Percentiles rank a stretch among this genome's conserved stretches.
Conservation (phyloP, 2,888 invertebrate genomes). For the Andrena dorsata region DNA sequence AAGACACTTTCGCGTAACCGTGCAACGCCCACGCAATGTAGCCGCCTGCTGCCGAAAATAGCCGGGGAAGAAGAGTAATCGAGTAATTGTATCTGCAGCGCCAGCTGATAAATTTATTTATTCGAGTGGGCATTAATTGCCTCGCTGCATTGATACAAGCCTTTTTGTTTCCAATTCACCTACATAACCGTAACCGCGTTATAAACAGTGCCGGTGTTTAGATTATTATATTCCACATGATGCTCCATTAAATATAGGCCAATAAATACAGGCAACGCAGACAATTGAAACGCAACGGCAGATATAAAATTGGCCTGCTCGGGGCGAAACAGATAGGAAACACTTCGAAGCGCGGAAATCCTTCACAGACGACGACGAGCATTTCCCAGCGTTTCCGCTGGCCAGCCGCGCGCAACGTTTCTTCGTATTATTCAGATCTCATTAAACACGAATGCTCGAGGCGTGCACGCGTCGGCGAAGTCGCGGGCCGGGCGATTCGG, state of each 20-base stretch:
- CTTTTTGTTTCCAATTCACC: slow-evolving; percentile 14
- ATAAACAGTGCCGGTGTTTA: slow-evolving; percentile 1
- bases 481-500: slow-evolving; percentile 2
- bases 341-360: background rate
- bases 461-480: background rate
- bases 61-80: background rate
- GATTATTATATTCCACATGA: background rate
- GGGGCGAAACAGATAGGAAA: background rate
- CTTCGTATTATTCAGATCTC: slow-evolving; percentile 43
- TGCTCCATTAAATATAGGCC: background rate
- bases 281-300: background rate
- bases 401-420: slow-evolving; percentile 1
- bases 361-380: background rate
- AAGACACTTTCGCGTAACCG: background rate
- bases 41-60: background rate
- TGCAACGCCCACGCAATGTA: background rate
- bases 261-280: too few species aligned
- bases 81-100: background rate
- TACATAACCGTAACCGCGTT: background rate
- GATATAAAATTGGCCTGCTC: background rate
- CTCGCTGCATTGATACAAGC: slow-evolving; percentile 1
- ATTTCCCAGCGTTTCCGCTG: background rate
- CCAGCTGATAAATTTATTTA: slow-evolving; percentile 20
- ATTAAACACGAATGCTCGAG: slow-evolving; percentile 33
- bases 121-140: slow-evolving; percentile 35